These are phyloP conservation scores for Uloborus diversus DNA, from an alignment of 1,140 invertebrate species.

Conservation along the genomic window DNA sequence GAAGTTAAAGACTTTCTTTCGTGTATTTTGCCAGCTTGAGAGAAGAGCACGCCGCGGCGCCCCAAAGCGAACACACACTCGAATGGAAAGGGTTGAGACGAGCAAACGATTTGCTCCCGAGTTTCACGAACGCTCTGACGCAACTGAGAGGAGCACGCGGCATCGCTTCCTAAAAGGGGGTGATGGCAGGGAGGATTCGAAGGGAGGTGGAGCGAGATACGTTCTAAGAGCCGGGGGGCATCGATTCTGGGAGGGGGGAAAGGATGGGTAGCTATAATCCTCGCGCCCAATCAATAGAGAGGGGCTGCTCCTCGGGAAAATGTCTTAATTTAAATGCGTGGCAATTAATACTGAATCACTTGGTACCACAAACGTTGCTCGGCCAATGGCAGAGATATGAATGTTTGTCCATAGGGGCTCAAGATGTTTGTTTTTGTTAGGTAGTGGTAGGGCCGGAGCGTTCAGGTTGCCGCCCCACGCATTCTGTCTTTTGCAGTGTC, in stretches of 20 bases:
- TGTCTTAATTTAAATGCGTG: conserved; percentile 57
- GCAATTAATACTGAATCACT: conserved; percentile 57
- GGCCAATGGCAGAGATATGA: conserved; percentile 14
- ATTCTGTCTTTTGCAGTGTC: too few relatives aligned
- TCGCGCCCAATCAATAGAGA: conserved; percentile 53
- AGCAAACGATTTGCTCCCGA: too few relatives aligned
- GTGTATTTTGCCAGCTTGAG: too few relatives aligned
- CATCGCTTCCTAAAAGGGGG: conserved; percentile 16
- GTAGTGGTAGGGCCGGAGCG: too few relatives aligned
- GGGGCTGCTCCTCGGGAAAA: conserved; percentile 42
- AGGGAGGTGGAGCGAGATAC: conserved; percentile 27
- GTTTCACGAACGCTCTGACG: conserved; percentile 29
- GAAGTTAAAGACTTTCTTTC: too few relatives aligned
- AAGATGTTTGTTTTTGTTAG: too few relatives aligned
- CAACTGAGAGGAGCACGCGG: conserved; percentile 44
- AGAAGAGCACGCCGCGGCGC: too few relatives aligned
- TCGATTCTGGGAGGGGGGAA: background rate
- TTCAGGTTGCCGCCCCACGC: too few relatives aligned
- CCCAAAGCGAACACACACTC: too few relatives aligned
- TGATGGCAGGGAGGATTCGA: background rate
- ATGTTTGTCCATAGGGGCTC: conserved; percentile 1
- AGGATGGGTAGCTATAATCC: conserved; percentile 19
- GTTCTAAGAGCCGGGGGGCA: conserved; percentile 14
- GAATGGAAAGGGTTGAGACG: too few relatives aligned
- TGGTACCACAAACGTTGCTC: conserved; percentile 32